phyloP scores from a whole-genome alignment of 2,797 vertebrate species.

The Euthynnus affinis region DNA sequence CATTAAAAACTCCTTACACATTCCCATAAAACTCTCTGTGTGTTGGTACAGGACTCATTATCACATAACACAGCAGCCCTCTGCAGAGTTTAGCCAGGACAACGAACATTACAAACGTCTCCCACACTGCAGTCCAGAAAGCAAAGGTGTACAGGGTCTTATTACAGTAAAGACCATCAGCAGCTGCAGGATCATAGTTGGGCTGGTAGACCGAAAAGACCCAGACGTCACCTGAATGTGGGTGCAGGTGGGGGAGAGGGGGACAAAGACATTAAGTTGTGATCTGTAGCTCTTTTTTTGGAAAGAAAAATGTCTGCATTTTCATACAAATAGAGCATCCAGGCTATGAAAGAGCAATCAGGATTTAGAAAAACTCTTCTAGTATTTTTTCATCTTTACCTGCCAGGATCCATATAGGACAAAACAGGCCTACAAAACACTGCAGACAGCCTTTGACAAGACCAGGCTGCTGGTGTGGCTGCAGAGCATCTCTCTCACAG shows the following conservation, averaged over 20 bases:
- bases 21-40: conserved; percentile 7
- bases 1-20: conserved; percentile 11
- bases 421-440: accelerated
- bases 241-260: background rate
- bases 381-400: conserved; percentile 13
- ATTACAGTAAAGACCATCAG: conserved; percentile 58
- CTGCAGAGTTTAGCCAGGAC: background rate
- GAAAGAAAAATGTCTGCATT: background rate
- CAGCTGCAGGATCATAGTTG: conserved; percentile 54
- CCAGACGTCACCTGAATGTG: conserved; percentile 45
- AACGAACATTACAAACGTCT: background rate
- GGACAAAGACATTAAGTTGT: background rate
- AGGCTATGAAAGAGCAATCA: background rate
- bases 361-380: background rate
- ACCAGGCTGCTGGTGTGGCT: background rate
- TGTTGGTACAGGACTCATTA: conserved; percentile 19
- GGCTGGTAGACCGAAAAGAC: conserved; percentile 62
- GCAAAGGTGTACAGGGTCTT: conserved; percentile 62
- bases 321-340: background rate
- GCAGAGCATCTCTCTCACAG: conserved; percentile 2
- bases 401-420: background rate
- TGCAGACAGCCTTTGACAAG: conserved; percentile 9
- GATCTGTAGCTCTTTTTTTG: background rate
- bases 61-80: conserved; percentile 28
- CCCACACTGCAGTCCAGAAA: conserved; percentile 46